Evolutionary conservation across 2,113 vertebrate genomes (phyloP), one percentile per base, ranked within the genome.

Genomic region (Apaloderma vittatum): DNA sequence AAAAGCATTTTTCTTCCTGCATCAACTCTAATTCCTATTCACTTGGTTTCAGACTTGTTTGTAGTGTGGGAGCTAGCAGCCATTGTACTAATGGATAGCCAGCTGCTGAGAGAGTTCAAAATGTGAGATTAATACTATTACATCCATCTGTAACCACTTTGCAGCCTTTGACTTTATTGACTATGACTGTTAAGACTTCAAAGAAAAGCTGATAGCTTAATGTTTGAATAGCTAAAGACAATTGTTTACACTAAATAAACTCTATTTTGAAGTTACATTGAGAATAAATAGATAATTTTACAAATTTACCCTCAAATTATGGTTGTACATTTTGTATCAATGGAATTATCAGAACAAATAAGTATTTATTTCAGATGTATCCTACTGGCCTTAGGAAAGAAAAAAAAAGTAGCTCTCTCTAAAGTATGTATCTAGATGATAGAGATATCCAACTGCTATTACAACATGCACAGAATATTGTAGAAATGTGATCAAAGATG

Each of bases 311-410:
- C 29, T 87, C 15, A 36, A 87, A 40, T 3, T 85, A 77, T 37
- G 34, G 5, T 24, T 92, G 65, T 80, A 40, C 52, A 59, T 83
- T 61, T 73, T 76, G 27, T 65, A 73, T 61, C 51, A 79, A 34
- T 45, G 48, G 19, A 49, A 80, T 73, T 88, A 73, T 43, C 22
- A 54, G 48, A 49, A 62, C 19, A 90, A 92, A 91, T 55, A 89
- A 93, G 68, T 78, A 90, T 57, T 93, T 84, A 65, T 86, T 94
- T 76, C 57, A 34, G 32, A 89, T 84, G 13, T 46, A 88, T 68
- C 49, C 29, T 93, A 36, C 37, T 91, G 11, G 29, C 46, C 36
- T 87, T 86, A 75, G 40, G 55, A 88, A 76, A 51, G 63, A 86
- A 32, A 36, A 70, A 91, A 81, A 58, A 70, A 90, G 22, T 54